Conservation (phyloP, 2,113 vertebrate genomes). For the Tauraco erythrolophus region DNA sequence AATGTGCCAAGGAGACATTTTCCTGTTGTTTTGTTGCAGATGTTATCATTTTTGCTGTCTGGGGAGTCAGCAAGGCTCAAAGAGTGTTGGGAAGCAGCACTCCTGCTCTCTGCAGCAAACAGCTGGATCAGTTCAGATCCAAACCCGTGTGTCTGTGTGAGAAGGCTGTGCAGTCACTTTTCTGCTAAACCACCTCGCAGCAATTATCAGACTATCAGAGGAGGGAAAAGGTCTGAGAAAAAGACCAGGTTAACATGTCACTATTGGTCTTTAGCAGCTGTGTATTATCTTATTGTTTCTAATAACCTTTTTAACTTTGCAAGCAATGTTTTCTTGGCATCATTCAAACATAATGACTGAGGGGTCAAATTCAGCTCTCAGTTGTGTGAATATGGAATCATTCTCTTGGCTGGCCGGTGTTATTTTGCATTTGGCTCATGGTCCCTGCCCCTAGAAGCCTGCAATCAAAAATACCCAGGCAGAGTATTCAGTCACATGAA, state of each 20-base stretch:
- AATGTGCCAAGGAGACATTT: background rate
- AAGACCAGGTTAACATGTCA: background rate
- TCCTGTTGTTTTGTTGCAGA: background rate
- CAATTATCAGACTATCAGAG: background rate
- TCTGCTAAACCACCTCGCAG: slow-evolving; percentile 16
- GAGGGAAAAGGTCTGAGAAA: slow-evolving; percentile 16
- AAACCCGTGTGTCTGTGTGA: background rate
- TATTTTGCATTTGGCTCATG: slow-evolving; percentile 44
- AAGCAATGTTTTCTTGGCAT: slow-evolving; percentile 50
- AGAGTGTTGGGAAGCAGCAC: background rate
- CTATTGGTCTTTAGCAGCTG: slow-evolving; percentile 34
- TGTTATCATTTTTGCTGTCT: background rate
- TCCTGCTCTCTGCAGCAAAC: background rate
- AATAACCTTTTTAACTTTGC: slow-evolving; percentile 40
- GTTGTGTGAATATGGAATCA: slow-evolving; percentile 44
- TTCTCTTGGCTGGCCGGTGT: slow-evolving; percentile 20
- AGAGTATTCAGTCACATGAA: background rate
- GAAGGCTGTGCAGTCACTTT: background rate
- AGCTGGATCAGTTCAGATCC: slow-evolving; percentile 25
- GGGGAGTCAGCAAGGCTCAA: background rate
- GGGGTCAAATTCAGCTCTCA: slow-evolving; percentile 35
- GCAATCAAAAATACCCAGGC: slow-evolving; percentile 6
- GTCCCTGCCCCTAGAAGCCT: slow-evolving; percentile 8
- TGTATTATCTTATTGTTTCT: slow-evolving; percentile 27
- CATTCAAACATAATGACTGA: slow-evolving; percentile 3